These are phyloP conservation scores for Nannoperca australis DNA, from an alignment of 2,797 vertebrate genomes.

Conservation along the genomic window DNA sequence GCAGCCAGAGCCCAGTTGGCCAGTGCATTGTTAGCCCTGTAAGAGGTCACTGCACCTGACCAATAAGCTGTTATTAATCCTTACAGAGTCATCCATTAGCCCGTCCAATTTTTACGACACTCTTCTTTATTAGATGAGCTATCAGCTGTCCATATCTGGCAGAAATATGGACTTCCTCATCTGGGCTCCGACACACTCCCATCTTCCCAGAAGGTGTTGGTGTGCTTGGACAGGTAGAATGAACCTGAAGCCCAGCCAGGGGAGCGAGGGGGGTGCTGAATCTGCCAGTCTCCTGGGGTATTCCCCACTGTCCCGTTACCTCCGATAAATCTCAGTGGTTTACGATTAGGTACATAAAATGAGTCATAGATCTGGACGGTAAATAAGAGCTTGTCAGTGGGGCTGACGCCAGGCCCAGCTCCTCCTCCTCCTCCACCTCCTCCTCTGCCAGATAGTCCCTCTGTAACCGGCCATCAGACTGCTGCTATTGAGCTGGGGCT, in stretches of 20 bases:
- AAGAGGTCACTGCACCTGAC: conserved; percentile 72
- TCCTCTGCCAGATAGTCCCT: conserved; percentile 74
- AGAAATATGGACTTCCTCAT: conserved; percentile 78
- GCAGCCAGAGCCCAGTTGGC: conserved; percentile 34
- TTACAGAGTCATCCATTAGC: conserved; percentile 79
- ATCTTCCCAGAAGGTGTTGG: conserved; percentile 66
- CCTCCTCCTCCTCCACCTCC: conserved; percentile 72
- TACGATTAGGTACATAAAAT: conserved; percentile 90
- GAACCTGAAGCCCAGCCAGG: conserved; percentile 54
- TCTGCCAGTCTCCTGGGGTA: conserved; percentile 83
- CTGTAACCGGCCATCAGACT: conserved; percentile 77
- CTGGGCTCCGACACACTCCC: conserved; percentile 37
- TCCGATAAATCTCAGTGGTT: conserved; percentile 88
- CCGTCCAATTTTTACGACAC: conserved; percentile 77
- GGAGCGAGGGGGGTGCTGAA: conserved; percentile 50
- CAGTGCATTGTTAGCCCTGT: conserved; percentile 56
- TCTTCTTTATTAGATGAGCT: conserved; percentile 79
- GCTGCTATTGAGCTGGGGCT: conserved; percentile 79
- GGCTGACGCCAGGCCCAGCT: conserved; percentile 80
- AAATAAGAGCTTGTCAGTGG: conserved; percentile 88
- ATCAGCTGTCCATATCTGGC: conserved; percentile 79
- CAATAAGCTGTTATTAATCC: conserved; percentile 81
- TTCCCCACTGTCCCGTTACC: conserved; percentile 84
- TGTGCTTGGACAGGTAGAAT: conserved; percentile 59
- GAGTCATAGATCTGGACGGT: conserved; percentile 88